These are phyloP conservation scores for Ancistrus triradiatus DNA, from an alignment of 2,113 vertebrate species.

Conservation along the genomic window DNA sequence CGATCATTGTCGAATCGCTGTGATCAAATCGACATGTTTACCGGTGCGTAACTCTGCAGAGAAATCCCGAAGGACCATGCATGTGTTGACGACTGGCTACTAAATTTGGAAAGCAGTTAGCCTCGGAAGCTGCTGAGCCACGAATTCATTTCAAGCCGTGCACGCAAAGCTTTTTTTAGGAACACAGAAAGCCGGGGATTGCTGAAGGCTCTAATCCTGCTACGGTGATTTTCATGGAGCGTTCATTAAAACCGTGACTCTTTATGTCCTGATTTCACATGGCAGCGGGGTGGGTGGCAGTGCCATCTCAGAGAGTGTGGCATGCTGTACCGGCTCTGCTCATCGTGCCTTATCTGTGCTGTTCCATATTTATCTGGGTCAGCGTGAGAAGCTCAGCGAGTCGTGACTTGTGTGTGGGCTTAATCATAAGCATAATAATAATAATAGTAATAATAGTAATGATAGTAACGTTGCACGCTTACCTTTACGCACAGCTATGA, in stretches of 20 bases:
- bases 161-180: no score
- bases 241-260: slow-evolving; percentile 50
- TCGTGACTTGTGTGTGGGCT: no score
- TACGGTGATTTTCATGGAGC: slow-evolving; percentile 59
- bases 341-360: slow-evolving; percentile 6
- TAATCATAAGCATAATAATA: no score
- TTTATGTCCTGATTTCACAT: slow-evolving; percentile 45
- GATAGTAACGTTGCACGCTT: background rate
- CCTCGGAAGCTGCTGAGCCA: no score
- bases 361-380: slow-evolving; percentile 30
- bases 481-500: background rate
- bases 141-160: no score
- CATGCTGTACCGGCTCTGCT: slow-evolving; percentile 2
- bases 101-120: no score
- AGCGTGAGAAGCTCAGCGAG: slow-evolving; percentile 8
- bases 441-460: background rate
- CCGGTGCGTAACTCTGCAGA: no score
- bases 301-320: slow-evolving; percentile 35
- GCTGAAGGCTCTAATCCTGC: slow-evolving; percentile 56
- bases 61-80: no score
- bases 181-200: background rate
- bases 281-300: slow-evolving; percentile 45
- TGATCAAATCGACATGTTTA: no score
- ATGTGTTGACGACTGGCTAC: no score
- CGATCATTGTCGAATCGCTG: no score